phyloP scores from a whole-genome alignment of 2,888 invertebrate species.

The Hirtodrosophila duncani region DNA sequence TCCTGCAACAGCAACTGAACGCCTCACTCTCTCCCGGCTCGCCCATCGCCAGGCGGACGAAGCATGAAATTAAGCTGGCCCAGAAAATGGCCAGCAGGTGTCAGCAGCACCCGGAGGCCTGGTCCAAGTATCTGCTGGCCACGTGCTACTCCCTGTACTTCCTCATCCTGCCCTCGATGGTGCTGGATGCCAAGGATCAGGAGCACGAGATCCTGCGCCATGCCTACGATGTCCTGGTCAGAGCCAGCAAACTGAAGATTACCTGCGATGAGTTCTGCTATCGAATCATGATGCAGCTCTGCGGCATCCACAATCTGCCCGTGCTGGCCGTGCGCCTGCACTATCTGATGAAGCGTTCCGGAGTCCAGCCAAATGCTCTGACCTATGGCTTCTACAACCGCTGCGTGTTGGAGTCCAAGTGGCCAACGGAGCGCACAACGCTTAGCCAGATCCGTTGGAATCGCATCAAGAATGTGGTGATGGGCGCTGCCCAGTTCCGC shows the following conservation, averaged over 20 bases:
- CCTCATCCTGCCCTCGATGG: constrained; percentile 94
- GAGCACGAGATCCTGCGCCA: constrained; percentile 86
- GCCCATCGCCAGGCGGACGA: constrained; percentile 94
- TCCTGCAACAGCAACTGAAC: constrained; percentile 75
- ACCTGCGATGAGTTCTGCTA: constrained; percentile 98
- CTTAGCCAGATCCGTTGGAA: constrained; percentile 92
- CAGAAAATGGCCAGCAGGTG: constrained; percentile 84
- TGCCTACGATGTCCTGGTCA: constrained; percentile 92
- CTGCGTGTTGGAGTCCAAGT: constrained; percentile 94
- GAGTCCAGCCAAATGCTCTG: constrained; percentile 97
- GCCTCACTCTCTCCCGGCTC: constrained; percentile 84
- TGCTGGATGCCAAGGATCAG: constrained; percentile 83
- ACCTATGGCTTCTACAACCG: constrained; percentile 93
- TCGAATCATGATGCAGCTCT: constrained; percentile 98
- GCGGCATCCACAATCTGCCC: constrained; percentile 95
- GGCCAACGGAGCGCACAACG: constrained; percentile 91
- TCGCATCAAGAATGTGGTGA: constrained; percentile 93
- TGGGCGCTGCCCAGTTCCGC: constrained; percentile 93
- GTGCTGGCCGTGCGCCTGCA: constrained; percentile 94
- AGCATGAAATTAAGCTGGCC: constrained; percentile 95
- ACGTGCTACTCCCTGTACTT: constrained; percentile 97
- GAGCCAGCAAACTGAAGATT: constrained; percentile 90
- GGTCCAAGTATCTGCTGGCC: constrained; percentile 93
- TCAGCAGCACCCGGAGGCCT: constrained; percentile 87
- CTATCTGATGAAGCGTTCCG: constrained; percentile 94